phyloP scores from a whole-genome alignment of 1,140 invertebrate species.

The Oncopeltus fasciatus region DNA sequence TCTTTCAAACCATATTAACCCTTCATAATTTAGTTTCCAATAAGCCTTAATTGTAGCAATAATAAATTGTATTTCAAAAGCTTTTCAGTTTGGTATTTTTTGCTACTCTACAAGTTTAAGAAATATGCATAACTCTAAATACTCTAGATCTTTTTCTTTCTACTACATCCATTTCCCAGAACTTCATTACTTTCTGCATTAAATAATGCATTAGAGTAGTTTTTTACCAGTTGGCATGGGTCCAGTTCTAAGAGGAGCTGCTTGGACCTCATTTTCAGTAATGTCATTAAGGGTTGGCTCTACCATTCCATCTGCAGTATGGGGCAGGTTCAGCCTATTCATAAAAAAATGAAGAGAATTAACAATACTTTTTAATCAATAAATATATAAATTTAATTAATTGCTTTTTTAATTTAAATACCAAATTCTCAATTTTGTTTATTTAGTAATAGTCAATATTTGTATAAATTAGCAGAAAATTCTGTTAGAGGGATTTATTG shows the following conservation, averaged over 20 bases:
- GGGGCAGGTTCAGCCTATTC: conserved; percentile 22
- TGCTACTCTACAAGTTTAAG: not conserved
- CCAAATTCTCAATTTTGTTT: too few relatives aligned
- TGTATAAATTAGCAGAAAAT: too few relatives aligned
- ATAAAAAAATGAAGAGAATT: too few relatives aligned
- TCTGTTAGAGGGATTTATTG: too few relatives aligned
- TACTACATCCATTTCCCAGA: not conserved
- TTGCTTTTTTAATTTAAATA: too few relatives aligned
- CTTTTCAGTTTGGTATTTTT: not conserved
- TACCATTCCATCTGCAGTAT: conserved; percentile 8
- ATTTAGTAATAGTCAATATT: too few relatives aligned
- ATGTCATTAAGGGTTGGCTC: conserved; percentile 14
- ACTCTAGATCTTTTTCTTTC: too few relatives aligned
- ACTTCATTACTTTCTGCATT: not conserved
- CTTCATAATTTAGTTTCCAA: too few relatives aligned
- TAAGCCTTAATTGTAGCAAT: too few relatives aligned
- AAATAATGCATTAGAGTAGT: not conserved
- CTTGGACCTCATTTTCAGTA: conserved; percentile 22
- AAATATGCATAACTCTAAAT: not conserved
- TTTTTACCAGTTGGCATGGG: not conserved
- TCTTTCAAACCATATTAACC: too few relatives aligned
- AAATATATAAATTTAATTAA: too few relatives aligned
- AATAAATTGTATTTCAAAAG: not conserved
- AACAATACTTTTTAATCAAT: too few relatives aligned
- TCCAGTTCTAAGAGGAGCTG: conserved; percentile 17